These are phyloP conservation scores for Sparus aurata DNA, from an alignment of 2,797 vertebrate genomes.

Conservation along the genomic window DNA sequence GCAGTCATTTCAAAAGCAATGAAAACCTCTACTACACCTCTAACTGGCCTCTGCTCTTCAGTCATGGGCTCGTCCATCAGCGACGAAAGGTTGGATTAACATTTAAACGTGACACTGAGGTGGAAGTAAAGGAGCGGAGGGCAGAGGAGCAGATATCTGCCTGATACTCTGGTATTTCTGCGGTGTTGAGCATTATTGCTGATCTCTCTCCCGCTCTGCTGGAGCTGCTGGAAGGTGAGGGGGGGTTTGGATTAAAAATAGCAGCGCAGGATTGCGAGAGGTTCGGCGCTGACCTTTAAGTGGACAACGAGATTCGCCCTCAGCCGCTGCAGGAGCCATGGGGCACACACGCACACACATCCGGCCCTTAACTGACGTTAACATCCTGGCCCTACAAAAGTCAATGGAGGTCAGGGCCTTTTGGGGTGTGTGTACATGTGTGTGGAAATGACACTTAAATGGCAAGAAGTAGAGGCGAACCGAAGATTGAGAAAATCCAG, in stretches of 20 bases:
- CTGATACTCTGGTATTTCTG: slow-evolving; percentile 49
- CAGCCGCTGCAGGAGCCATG: slow-evolving; percentile 38
- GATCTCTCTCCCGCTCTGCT: slow-evolving; percentile 42
- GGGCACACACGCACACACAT: slow-evolving; percentile 31
- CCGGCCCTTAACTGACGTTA: slow-evolving; percentile 49
- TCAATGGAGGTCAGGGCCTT: slow-evolving; percentile 58
- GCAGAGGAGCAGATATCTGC: slow-evolving; percentile 33
- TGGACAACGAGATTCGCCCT: slow-evolving; percentile 68
- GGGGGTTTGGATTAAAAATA: slow-evolving; percentile 73
- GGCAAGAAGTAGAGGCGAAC: slow-evolving; percentile 15
- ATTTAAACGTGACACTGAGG: slow-evolving; percentile 54
- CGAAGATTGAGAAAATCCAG: slow-evolving; percentile 27
- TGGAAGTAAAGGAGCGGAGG: slow-evolving; percentile 2
- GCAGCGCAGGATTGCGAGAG: slow-evolving; percentile 62
- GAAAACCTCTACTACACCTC: slow-evolving; percentile 50
- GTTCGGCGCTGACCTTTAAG: slow-evolving; percentile 77
- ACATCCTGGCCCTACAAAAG: slow-evolving; percentile 57
- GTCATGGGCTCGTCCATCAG: slow-evolving; percentile 33
- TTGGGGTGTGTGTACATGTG: slow-evolving; percentile 23
- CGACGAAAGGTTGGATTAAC: slow-evolving; percentile 45
- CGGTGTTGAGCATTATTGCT: slow-evolving; percentile 36
- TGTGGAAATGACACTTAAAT: slow-evolving; percentile 45
- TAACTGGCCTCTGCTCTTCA: slow-evolving; percentile 40
- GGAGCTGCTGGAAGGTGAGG: slow-evolving; percentile 57
- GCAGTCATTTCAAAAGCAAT: slow-evolving; percentile 58